Evolutionary conservation across 2,888 invertebrate species (phyloP).

Genomic region (Prosapia bicincta): DNA sequence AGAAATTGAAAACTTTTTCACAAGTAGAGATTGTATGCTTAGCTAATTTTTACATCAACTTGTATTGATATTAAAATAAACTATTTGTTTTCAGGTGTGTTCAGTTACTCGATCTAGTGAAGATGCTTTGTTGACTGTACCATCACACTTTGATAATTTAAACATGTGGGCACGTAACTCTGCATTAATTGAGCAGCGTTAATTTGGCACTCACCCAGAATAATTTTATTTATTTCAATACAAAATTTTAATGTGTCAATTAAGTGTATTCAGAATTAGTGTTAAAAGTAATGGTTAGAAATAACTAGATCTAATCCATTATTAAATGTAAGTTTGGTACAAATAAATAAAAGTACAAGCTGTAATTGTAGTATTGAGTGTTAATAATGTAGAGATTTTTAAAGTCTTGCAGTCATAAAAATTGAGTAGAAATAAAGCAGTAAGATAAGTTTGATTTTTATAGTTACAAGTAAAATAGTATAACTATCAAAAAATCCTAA

Average conservation of each 20-base stretch:
- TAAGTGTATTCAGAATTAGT: neutral
- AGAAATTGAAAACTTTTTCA: no score
- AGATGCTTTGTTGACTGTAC: conserved; percentile 72
- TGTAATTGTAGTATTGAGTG: neutral
- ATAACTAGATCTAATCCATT: neutral
- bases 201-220: neutral
- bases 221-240: neutral
- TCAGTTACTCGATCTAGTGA: conserved; percentile 61
- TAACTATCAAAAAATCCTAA: no score
- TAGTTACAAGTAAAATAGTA: no score
- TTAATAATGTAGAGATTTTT: no score
- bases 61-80: no score
- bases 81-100: conserved; percentile 62
- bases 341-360: neutral
- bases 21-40: no score
- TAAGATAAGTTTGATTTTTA: no score
- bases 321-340: neutral
- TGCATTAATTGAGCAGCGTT: conserved; percentile 11
- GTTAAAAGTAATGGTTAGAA: neutral
- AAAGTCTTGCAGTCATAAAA: no score
- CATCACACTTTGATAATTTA: conserved; percentile 67
- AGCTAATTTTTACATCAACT: no score
- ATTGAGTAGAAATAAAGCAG: no score
- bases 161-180: conserved; percentile 34
- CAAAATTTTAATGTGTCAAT: neutral